Percentiles rank a stretch among this genome's conserved stretches.
phyloP scores from a whole-genome alignment of 2,888 invertebrate species.

The Perizoma flavofasciatum region DNA sequence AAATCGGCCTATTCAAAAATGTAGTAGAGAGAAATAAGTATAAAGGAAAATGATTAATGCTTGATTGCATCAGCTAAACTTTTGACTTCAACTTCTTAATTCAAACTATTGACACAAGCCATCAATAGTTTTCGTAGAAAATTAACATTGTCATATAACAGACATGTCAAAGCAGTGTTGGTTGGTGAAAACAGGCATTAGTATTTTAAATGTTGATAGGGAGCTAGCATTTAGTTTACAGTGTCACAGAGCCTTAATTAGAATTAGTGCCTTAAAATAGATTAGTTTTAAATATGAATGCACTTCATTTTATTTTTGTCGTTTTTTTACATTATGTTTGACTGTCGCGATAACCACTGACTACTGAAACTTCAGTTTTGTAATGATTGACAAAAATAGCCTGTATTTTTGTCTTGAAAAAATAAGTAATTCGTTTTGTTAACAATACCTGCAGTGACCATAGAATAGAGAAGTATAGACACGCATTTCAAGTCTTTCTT shows the following conservation, averaged over 20 bases:
- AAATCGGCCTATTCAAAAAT: slow-evolving; percentile 7
- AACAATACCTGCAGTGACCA: no score
- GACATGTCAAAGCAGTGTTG: not conserved
- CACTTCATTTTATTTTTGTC: slow-evolving; percentile 34
- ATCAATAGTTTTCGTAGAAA: no score
- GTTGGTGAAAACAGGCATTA: not conserved
- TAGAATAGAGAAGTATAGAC: no score
- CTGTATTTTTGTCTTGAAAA: no score
- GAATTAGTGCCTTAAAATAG: slow-evolving; percentile 67
- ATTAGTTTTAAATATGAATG: slow-evolving; percentile 33
- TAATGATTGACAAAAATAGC: no score
- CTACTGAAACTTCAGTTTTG: no score
- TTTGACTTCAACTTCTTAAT: no score
- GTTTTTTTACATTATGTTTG: slow-evolving; percentile 7
- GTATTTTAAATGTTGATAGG: slow-evolving; percentile 32
- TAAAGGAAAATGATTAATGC: not conserved
- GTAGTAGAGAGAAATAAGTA: not conserved
- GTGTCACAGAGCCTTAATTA: slow-evolving; percentile 55
- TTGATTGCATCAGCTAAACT: not conserved
- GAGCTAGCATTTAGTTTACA: slow-evolving; percentile 50
- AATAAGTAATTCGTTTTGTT: no score
- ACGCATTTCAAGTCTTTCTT: no score
- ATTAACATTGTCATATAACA: no score
- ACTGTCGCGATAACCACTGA: not conserved
- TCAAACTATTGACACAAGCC: no score